Percentiles rank a stretch among this genome's conserved stretches.
Evolutionary conservation across 2,113 vertebrate genomes (phyloP).

Genomic region (Phalacrocorax carbo): DNA sequence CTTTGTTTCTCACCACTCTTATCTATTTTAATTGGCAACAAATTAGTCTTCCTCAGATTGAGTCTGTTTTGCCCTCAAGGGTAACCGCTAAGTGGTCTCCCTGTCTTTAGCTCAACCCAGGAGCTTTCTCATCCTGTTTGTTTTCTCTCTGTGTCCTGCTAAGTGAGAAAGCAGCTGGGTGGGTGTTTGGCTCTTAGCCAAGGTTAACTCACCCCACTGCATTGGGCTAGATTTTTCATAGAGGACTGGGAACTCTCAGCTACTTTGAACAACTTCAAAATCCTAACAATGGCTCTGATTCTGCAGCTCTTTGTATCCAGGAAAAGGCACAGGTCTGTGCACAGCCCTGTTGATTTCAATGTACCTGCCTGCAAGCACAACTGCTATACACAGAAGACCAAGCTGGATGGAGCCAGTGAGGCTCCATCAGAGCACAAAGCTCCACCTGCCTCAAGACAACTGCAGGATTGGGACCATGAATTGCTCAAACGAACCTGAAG

Average conservation of each 20-base stretch:
- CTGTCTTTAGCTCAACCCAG: background rate
- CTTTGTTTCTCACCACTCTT: background rate
- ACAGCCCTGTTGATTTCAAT: background rate
- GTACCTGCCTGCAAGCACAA: background rate
- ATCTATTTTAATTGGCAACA: background rate
- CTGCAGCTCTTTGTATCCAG: background rate
- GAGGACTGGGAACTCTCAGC: background rate
- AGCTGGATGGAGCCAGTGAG: background rate
- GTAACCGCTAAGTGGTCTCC: background rate
- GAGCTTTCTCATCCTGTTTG: background rate
- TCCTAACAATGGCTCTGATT: background rate
- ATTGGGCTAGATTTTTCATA: background rate
- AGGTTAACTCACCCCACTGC: background rate
- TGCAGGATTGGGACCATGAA: background rate
- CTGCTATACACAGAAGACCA: background rate
- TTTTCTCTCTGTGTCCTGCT: background rate
- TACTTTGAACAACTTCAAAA: background rate
- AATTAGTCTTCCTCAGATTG: background rate
- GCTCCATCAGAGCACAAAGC: background rate
- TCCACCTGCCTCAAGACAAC: background rate
- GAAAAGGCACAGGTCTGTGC: background rate
- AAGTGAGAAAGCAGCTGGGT: background rate
- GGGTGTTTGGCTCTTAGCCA: background rate
- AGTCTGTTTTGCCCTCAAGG: background rate
- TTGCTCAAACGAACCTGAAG: conserved; percentile 26